Evolutionary conservation across 2,797 vertebrate genomes (phyloP), one percentile per base, ranked within the genome.

Genomic region (Gobio occitaniae): DNA sequence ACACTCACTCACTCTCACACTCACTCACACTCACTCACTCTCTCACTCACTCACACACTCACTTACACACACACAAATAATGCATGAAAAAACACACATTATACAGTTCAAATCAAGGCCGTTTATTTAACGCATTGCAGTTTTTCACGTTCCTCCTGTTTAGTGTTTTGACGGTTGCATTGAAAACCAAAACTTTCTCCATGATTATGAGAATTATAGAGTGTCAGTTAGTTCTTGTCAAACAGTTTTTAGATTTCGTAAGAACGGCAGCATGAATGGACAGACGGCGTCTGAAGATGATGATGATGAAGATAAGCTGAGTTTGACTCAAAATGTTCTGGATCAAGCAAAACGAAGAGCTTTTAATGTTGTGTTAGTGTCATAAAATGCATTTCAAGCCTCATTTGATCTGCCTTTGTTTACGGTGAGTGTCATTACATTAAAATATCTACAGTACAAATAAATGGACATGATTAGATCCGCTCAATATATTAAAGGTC

Each of bases 81-180:
- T 38, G 52, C 74, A 59, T 8, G 1, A 8, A 41, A 52, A 72
- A 59, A 41, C 52, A 41, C 52, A 25, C 41, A 41, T 12, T 1
- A 78, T 44, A 29, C 3, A 19, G 56, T 63, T 78, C 29, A 78
- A 63, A 47, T 63, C 9, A 78, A 29, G 15, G 9, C 13, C n/a
- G 12, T 78, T 63, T 78, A 78, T 63, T 77, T 47, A 29, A 19
- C 47, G n/a, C 75, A 77, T 41, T 25, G 54, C 21, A 44, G 61
- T 9, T 61, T 25, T 47, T 21, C 11, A 0, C 12, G 6, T 41
- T 38, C 56, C 19, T 56, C 36, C n/a, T 1, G 36, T 59, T 21
- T 10, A n/a, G 32, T 5, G 52, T 59, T 41, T 69, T 5, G 0
- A 21, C 17, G 2, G 41, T 2, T 41, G 52, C 75, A 41, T 41